Conservation (phyloP, 2,113 vertebrate genomes). For the Malurus elegans region DNA sequence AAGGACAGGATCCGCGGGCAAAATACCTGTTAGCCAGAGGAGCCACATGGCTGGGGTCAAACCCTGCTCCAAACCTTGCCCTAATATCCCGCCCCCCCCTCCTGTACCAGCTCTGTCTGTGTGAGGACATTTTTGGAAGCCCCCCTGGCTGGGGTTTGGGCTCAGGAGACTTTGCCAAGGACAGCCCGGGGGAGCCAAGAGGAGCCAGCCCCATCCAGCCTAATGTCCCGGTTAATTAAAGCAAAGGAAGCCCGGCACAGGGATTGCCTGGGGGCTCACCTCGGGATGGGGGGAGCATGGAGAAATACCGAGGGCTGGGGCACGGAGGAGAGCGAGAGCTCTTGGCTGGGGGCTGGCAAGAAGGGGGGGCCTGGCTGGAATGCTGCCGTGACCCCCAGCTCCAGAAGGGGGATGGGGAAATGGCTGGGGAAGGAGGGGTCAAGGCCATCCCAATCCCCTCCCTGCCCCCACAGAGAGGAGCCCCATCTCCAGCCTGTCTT, state of each 20-base stretch:
- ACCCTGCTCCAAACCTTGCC: background rate
- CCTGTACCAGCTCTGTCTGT: no score
- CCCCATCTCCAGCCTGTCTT: background rate
- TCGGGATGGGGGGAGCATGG: background rate
- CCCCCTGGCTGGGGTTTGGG: background rate
- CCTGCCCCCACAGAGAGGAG: background rate
- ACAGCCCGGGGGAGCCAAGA: background rate
- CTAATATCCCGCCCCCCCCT: rapidly evolving
- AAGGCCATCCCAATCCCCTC: background rate
- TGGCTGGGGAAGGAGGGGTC: rapidly evolving
- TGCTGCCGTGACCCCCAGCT: background rate
- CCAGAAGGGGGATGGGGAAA: background rate
- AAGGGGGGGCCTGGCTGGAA: rapidly evolving
- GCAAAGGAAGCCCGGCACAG: background rate
- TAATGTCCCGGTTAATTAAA: rapidly evolving
- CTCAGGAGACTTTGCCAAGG: background rate
- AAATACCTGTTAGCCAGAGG: conserved; percentile 72
- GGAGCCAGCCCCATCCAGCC: background rate
- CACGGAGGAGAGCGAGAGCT: background rate
- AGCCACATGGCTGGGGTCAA: rapidly evolving
- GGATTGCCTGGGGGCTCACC: background rate
- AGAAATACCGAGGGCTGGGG: background rate
- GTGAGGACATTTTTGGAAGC: background rate
- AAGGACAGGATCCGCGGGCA: conserved; percentile 69
- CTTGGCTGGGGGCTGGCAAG: background rate